A percentile compares a stretch with the other conserved stretches of the same genome.
Evolutionary conservation across 2,888 invertebrate genomes (phyloP).

Genomic region (Tetranychus truncatus): DNA sequence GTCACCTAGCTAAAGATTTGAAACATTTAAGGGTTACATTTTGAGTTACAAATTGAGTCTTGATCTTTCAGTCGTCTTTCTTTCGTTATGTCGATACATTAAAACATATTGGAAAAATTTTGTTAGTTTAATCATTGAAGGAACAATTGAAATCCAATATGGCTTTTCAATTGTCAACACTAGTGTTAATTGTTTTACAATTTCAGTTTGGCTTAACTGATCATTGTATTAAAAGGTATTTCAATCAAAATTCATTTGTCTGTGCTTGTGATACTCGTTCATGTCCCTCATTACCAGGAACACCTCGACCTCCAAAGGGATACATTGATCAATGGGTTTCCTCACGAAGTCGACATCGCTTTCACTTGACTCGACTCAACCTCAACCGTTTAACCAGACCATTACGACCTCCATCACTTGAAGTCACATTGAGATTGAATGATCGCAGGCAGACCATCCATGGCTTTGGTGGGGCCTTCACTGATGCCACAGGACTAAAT

Average conservation of each 20-base stretch:
- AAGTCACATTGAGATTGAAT: not conserved
- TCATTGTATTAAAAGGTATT: not conserved
- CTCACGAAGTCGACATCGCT: not conserved
- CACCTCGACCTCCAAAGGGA: not conserved
- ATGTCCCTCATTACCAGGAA: not conserved
- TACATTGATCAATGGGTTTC: not conserved
- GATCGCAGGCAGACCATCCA: not conserved
- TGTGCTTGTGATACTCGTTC: not conserved
- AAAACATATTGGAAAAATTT: too few relatives aligned
- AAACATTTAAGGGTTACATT: too few relatives aligned
- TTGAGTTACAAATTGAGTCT: too few relatives aligned
- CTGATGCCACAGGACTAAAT: constrained; percentile 50
- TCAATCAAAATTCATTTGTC: not conserved
- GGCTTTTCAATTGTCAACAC: too few relatives aligned
- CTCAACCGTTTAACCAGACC: not conserved
- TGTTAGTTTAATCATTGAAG: too few relatives aligned
- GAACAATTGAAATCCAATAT: too few relatives aligned
- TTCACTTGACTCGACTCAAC: not conserved
- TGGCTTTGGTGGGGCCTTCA: constrained; percentile 36
- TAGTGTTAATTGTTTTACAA: too few relatives aligned
- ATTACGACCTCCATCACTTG: not conserved
- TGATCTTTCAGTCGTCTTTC: too few relatives aligned
- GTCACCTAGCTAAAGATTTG: too few relatives aligned
- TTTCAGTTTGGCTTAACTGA: not conserved
- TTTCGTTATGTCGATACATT: too few relatives aligned